These are phyloP conservation scores for Prionace glauca DNA, from an alignment of 2,797 vertebrate genomes.

Conservation along the genomic window DNA sequence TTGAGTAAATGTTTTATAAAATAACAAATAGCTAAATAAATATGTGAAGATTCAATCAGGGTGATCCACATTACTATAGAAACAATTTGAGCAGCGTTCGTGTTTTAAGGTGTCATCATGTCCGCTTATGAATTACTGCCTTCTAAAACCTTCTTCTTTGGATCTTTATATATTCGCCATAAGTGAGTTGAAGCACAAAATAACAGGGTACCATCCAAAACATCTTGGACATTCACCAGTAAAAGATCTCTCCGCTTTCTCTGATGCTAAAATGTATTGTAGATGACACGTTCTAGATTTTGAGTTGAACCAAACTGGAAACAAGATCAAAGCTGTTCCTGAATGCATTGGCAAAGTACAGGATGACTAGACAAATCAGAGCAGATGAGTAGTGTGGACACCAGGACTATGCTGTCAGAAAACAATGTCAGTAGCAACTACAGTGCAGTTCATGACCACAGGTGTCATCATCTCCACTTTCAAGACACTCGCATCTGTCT, in stretches of 20 bases:
- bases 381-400: not conserved
- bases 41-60: not conserved
- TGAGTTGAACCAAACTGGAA: not conserved
- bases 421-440: not conserved
- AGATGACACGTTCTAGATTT: not conserved
- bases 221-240: not conserved
- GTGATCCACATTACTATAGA: not conserved
- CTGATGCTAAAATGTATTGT: not conserved
- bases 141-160: not conserved
- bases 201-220: not conserved
- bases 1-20: not conserved
- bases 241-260: not conserved
- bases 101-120: not conserved
- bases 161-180: not conserved
- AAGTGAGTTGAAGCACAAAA: not conserved
- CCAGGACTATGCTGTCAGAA: not conserved
- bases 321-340: not conserved
- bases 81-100: not conserved
- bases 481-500: slow-evolving; percentile 33
- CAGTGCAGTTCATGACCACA: slow-evolving; percentile 17
- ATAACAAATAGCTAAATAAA: not conserved
- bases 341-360: not conserved
- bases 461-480: slow-evolving; percentile 18
- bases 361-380: not conserved
- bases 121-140: not conserved